Base-by-base conservation (phyloP, 2,888 invertebrate genomes). In the Amiota minor region DNA sequence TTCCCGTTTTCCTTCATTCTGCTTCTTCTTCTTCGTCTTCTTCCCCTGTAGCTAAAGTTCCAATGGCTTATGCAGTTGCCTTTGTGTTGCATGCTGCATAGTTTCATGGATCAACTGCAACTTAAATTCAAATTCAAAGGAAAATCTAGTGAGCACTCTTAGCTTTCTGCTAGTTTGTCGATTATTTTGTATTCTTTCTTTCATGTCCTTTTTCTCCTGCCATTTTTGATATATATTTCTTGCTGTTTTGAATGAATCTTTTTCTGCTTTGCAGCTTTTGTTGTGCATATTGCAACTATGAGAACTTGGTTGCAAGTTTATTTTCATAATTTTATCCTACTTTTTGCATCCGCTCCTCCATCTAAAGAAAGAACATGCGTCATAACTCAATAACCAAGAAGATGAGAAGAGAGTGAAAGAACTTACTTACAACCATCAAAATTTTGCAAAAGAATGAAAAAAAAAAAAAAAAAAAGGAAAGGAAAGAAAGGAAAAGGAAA, bases 311-410 rank as follows among this genome's bases (percentile, higher is more conserved):
- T 50, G 20, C 53, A 68, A 68, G 67, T 68, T 68, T 68, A 68
- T 50, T 53, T 68, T 53, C 67, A 53, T 68, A 14, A 14, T 18
- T 18, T 16, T 16, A 14, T 8, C 12, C 20, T 65, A 18, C 12
- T 50, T 50, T 50, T 18, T 16, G 47, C 49, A 61, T 59, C 14
- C 35, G 20, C 59, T 76, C 75, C 77, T 79, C 35, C 81, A 46
- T 53, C 45, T 35, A 20, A 50, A 68, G 53, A 53, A 68, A n/a
- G 67, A 68, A 68, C 53, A 84, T 83, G 83, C 84, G 84, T 83
- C 84, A 83, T 84, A 83, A 83, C 83, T 84, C 84, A 84, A 83
- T 83, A 84, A 83, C 76, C 71, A 82, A 81, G 79, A 82, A 81
- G 79, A 71, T n/a, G n/a, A n/a, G 20, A 59, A 20, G 16, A n/a